Evolutionary conservation across 2,113 vertebrate genomes (phyloP).

Genomic region (Probosciger aterrimus): DNA sequence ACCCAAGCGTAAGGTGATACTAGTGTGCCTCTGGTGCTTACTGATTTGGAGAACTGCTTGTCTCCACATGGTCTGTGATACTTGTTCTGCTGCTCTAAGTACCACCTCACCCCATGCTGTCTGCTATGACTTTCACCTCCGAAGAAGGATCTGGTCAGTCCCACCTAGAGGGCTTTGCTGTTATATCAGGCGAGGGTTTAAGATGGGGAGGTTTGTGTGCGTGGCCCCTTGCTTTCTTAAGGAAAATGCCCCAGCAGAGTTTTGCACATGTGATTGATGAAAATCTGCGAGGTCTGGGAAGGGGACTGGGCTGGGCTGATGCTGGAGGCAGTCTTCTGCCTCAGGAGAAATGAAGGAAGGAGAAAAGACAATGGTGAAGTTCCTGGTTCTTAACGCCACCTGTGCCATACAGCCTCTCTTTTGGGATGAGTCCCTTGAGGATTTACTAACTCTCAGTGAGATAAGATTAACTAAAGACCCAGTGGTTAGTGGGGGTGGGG

Average conservation of each 20-base stretch:
- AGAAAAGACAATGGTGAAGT: not conserved
- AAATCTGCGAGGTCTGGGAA: not conserved
- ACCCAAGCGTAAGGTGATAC: not conserved
- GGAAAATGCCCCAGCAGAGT: not conserved
- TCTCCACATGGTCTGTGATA: rapidly evolving
- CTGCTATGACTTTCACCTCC: not conserved
- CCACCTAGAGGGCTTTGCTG: not conserved
- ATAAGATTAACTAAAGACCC: not conserved
- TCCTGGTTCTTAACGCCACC: not conserved
- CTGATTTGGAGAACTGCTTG: not conserved
- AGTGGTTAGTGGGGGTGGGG: not conserved
- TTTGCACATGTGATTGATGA: rapidly evolving
- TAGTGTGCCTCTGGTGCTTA: not conserved
- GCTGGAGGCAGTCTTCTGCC: not conserved
- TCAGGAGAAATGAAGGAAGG: not conserved
- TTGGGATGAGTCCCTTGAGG: not conserved
- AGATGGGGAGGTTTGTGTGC: not conserved
- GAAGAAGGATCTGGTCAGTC: not conserved
- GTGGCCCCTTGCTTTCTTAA: not conserved
- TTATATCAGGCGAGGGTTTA: not conserved
- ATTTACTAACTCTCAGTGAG: not conserved
- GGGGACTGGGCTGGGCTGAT: not conserved
- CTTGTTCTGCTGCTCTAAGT: not conserved
- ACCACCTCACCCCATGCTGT: not conserved
- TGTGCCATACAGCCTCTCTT: not conserved